These are phyloP conservation scores for Trichacis sp. DNA, from an alignment of 2,888 invertebrate genomes.

Conservation along the genomic window DNA sequence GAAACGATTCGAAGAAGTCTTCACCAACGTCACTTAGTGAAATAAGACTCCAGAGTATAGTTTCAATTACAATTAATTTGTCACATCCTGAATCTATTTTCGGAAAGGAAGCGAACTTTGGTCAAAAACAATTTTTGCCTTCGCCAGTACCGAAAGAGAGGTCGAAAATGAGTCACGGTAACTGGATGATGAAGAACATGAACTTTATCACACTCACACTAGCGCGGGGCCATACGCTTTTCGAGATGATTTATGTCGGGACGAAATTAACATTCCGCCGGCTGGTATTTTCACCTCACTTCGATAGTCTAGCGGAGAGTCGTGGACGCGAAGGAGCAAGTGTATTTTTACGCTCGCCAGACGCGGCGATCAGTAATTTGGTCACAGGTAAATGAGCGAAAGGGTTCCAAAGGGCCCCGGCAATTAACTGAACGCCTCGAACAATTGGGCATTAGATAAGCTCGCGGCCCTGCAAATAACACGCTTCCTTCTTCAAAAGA, in stretches of 20 bases:
- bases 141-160: conserved; percentile 36
- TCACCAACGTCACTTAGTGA: too few species aligned
- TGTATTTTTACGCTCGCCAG: conserved; percentile 37
- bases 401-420: conserved; percentile 16
- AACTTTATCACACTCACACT: conserved; percentile 39
- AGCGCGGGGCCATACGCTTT: conserved; percentile 26
- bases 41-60: too few species aligned
- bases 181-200: conserved; percentile 36
- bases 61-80: too few species aligned
- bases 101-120: too few species aligned
- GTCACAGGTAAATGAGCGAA: conserved; percentile 25
- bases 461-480: not conserved
- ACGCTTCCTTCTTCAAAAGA: not conserved
- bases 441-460: not conserved
- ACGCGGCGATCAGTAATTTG: conserved; percentile 31
- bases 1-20: too few species aligned
- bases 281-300: conserved; percentile 53
- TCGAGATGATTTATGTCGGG: conserved; percentile 52
- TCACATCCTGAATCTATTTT: too few species aligned
- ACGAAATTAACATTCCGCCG: conserved; percentile 57
- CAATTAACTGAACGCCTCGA: conserved; percentile 22
- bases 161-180: conserved; percentile 54
- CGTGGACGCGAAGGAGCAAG: conserved; percentile 24
- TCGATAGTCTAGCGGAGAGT: conserved; percentile 40
- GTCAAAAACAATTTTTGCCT: too few species aligned